Percentiles rank a stretch among this genome's conserved stretches.
These are phyloP conservation scores for Sebastes aleutianus DNA, from an alignment of 2,797 vertebrate species.

Conservation along the genomic window DNA sequence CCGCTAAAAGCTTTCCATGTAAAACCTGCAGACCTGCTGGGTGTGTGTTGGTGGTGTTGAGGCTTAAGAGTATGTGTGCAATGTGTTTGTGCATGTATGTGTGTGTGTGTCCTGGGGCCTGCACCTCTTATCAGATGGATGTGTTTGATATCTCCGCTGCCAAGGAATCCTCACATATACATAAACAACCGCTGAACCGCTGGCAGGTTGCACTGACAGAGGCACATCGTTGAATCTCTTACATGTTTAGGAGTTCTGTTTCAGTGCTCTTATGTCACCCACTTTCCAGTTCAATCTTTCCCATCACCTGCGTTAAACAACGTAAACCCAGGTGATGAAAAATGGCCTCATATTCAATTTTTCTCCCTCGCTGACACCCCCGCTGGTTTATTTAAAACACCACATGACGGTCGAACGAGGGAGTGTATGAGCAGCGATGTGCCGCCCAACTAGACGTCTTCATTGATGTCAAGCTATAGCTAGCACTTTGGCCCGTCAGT, in stretches of 20 bases:
- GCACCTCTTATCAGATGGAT: slow-evolving; percentile 83
- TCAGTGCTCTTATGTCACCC: slow-evolving; percentile 43
- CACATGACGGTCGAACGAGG: not conserved
- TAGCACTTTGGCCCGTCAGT: slow-evolving; percentile 35
- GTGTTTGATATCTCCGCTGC: slow-evolving; percentile 78
- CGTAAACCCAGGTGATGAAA: slow-evolving; percentile 33
- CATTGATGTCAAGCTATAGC: slow-evolving; percentile 42
- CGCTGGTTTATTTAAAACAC: slow-evolving; percentile 27
- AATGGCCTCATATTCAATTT: slow-evolving; percentile 22
- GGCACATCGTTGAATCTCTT: slow-evolving; percentile 25
- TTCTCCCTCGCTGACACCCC: slow-evolving; percentile 13
- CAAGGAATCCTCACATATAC: slow-evolving; percentile 73
- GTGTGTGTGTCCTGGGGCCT: slow-evolving; percentile 44
- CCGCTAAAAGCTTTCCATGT: slow-evolving; percentile 87
- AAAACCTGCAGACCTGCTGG: slow-evolving; percentile 75
- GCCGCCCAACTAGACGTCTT: slow-evolving; percentile 27
- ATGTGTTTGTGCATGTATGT: slow-evolving; percentile 2
- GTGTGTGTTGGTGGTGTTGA: slow-evolving; percentile 28
- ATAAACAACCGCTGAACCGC: slow-evolving; percentile 67
- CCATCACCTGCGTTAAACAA: slow-evolving; percentile 24
- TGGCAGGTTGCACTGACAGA: not conserved
- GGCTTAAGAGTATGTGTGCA: not conserved
- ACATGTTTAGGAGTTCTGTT: slow-evolving; percentile 71
- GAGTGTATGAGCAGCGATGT: not conserved
- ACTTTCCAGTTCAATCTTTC: slow-evolving; percentile 27